Percentiles rank a stretch among this genome's conserved stretches.
Evolutionary conservation across 2,797 vertebrate species (phyloP).

Genomic region (Silurus lanzhouensis): DNA sequence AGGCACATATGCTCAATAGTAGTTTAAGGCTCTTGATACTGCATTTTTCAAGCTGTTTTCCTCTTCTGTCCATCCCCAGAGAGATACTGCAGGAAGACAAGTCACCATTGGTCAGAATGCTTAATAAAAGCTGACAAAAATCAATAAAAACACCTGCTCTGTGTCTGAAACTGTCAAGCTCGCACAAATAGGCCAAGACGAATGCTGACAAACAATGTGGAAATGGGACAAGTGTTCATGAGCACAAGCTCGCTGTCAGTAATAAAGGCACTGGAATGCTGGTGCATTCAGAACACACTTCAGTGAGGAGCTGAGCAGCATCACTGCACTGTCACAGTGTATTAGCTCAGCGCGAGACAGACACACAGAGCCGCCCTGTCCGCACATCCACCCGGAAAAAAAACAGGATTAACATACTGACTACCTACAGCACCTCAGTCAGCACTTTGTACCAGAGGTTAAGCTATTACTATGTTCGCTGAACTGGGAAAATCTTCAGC

Average conservation of each 20-base stretch:
- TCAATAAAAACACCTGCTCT: conserved; percentile 69
- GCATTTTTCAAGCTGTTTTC: conserved; percentile 2
- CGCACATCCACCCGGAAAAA: not conserved
- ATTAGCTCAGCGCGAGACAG: conserved; percentile 64
- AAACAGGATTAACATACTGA: conserved; percentile 20
- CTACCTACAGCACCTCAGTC: not conserved
- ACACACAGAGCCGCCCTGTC: conserved; percentile 1
- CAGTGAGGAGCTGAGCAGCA: conserved; percentile 60
- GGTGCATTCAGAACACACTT: conserved; percentile 65
- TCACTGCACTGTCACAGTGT: conserved; percentile 68
- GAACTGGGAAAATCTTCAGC: not conserved
- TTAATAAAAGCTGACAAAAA: conserved; percentile 63
- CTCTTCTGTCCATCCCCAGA: conserved; percentile 39
- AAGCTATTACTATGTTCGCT: not conserved
- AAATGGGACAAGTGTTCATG: conserved; percentile 9
- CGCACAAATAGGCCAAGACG: conserved; percentile 22
- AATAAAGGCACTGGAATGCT: conserved; percentile 19
- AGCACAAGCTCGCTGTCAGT: not conserved
- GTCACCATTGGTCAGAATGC: conserved; percentile 29
- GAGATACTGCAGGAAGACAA: conserved; percentile 27
- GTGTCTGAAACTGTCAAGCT: conserved; percentile 49
- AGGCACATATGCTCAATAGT: too few species aligned
- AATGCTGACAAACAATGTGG: conserved; percentile 23
- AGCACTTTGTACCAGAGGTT: conserved; percentile 1
- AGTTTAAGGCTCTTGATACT: not conserved